Evolutionary conservation across 2,797 vertebrate species (phyloP), one percentile per base, ranked within the genome.

Genomic region (Heliangelus exortis): DNA sequence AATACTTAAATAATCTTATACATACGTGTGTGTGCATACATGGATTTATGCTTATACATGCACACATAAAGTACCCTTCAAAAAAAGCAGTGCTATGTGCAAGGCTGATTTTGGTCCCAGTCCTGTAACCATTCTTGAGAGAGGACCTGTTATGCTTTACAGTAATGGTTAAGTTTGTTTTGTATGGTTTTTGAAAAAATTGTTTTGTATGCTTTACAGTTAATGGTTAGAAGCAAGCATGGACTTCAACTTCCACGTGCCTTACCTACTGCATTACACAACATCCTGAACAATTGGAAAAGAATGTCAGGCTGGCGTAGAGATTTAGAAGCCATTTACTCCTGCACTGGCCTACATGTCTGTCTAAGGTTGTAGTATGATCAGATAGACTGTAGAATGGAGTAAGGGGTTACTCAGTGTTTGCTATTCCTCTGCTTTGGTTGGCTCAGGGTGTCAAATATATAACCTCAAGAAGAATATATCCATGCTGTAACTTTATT

Each of bases 301-400:
- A 36, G 31, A 47, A 19, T 10, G 21, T 3, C 5, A 20, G 11
- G 11, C 41, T 8, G 1, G 5, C 3, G 4, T 11, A 31, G 22
- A 25, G 16, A 6, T 33, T 54, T 78, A 7, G 0, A 50, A 36
- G 4, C 65, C 0, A 7, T 61, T 78, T 68, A 1, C 17, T 57
- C 41, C 33, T 62, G 26, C 63, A 7, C 14, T 43, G 20, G 19
- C 23, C 26, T 48, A 7, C 0, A 1, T 34, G 12, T 45, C 12
- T 15, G 2, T 36, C 12, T 34, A 22, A 12, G 11, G 22, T 43
- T 92, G n/a, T 33, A 15, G 3, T 47, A 19, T 22, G 12, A 36
- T 78, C 26, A 28, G 4, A n/a, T 20, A 31, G 34, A 19, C 57
- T n/a, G 15, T 4, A 51, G 23, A 62, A 25, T 28, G 18, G 26